phyloP scores from a whole-genome alignment of 2,888 invertebrate genomes.

The Drosophila pegasa region DNA sequence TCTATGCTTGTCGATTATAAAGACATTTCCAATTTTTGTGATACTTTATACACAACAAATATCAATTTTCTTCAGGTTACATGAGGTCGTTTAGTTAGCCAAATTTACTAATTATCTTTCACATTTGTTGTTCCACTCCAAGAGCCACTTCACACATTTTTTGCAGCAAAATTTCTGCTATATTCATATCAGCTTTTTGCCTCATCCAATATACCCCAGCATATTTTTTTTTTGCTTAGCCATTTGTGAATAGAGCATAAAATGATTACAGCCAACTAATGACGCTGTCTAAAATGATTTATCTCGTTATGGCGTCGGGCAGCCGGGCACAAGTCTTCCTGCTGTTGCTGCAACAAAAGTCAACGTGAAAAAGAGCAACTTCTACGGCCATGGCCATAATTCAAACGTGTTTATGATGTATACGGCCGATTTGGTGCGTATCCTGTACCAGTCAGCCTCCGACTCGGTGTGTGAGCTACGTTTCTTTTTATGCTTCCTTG shows the following conservation, averaged over 20 bases:
- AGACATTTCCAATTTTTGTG: not conserved
- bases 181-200: not conserved
- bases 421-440: constrained; percentile 65
- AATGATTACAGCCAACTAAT: constrained; percentile 82
- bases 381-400: constrained; percentile 62
- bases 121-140: too few species aligned
- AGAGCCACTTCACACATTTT: not conserved
- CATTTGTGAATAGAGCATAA: constrained; percentile 40
- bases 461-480: constrained; percentile 1
- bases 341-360: constrained; percentile 68
- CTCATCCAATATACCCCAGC: not conserved
- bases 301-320: constrained; percentile 72
- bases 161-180: not conserved
- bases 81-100: too few species aligned
- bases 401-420: constrained; percentile 79
- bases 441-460: constrained; percentile 12
- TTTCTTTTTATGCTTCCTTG: not conserved
- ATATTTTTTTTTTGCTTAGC: not conserved
- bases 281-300: constrained; percentile 82
- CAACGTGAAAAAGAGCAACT: constrained; percentile 68
- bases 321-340: constrained; percentile 35
- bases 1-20: not conserved
- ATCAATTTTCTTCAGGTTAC: too few species aligned
- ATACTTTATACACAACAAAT: not conserved
- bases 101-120: too few species aligned